Percentiles rank a stretch among this genome's conserved stretches.
These are phyloP conservation scores for Sceliomorpha sp. DNA, from an alignment of 2,888 invertebrate genomes.

Conservation along the genomic window DNA sequence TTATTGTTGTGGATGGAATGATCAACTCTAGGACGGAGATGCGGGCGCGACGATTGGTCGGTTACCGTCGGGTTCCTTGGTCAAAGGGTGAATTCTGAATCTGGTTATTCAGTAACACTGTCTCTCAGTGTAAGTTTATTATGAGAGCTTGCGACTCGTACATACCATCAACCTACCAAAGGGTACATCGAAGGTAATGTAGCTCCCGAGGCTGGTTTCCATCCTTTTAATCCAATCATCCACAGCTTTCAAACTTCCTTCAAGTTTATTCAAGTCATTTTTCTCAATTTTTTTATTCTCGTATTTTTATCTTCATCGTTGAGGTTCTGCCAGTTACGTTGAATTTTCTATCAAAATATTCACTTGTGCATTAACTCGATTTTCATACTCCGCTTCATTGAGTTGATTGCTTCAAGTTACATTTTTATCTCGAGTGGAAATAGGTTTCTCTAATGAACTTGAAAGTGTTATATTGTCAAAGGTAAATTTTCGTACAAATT, in stretches of 20 bases:
- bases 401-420: too few species aligned
- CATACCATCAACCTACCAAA: conserved; percentile 78
- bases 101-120: conserved; percentile 79
- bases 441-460: too few species aligned
- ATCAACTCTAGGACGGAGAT: conserved; percentile 79
- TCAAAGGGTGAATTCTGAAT: conserved; percentile 79
- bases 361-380: too few species aligned
- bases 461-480: too few species aligned
- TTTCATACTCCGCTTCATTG: too few species aligned
- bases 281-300: background rate
- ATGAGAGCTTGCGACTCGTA: conserved; percentile 79
- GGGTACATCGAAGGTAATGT: conserved; percentile 81
- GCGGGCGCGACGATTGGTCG: conserved; percentile 78
- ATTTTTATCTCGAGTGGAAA: too few species aligned
- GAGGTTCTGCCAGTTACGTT: background rate
- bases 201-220: conserved; percentile 80
- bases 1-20: conserved; percentile 80
- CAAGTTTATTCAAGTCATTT: background rate
- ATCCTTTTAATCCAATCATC: conserved; percentile 32
- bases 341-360: background rate
- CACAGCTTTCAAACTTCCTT: background rate
- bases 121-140: conserved; percentile 79
- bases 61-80: conserved; percentile 77
- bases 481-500: too few species aligned
- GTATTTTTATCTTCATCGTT: background rate